A percentile compares a stretch with the other conserved stretches of the same genome.
phyloP scores from a whole-genome alignment of 2,113 vertebrate genomes.

The Marmota monax region DNA sequence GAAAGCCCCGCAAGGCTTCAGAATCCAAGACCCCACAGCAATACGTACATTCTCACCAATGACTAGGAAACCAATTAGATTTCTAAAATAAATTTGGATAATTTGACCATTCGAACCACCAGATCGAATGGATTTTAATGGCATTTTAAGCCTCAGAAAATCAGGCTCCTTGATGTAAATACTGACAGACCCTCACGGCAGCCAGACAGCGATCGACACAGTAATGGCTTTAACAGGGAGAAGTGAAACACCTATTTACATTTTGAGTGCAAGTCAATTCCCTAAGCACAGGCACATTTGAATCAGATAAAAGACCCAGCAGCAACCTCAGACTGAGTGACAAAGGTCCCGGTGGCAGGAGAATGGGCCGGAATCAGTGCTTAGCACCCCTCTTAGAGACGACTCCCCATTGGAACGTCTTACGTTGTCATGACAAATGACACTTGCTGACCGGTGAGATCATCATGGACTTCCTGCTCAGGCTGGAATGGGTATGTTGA shows the following conservation, averaged over 20 bases:
- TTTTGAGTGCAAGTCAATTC: constrained; percentile 75
- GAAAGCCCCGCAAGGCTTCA: background rate
- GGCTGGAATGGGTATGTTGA: rapidly evolving
- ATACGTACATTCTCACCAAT: background rate
- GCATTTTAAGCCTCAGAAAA: constrained; percentile 71
- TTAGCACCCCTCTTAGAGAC: constrained; percentile 42
- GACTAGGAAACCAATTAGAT: constrained; percentile 63
- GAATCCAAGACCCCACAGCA: background rate
- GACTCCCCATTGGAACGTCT: constrained; percentile 17
- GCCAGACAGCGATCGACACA: constrained; percentile 39
- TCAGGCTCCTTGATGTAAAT: constrained; percentile 71
- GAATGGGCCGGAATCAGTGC: constrained; percentile 46
- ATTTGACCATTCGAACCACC: constrained; percentile 79
- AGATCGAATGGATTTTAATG: constrained; percentile 73
- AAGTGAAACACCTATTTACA: constrained; percentile 79
- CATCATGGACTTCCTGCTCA: background rate
- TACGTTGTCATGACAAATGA: background rate
- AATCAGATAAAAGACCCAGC: constrained; percentile 71
- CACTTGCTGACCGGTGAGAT: background rate
- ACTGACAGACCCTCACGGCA: constrained; percentile 67
- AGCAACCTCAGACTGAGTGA: constrained; percentile 63
- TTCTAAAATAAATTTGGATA: constrained; percentile 74
- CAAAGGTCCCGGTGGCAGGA: background rate
- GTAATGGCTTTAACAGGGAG: constrained; percentile 79
- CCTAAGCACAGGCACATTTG: constrained; percentile 72